Evolutionary conservation across 2,113 vertebrate species (phyloP), one percentile per base, ranked within the genome.

Genomic region (Eudyptes chrysolophus): DNA sequence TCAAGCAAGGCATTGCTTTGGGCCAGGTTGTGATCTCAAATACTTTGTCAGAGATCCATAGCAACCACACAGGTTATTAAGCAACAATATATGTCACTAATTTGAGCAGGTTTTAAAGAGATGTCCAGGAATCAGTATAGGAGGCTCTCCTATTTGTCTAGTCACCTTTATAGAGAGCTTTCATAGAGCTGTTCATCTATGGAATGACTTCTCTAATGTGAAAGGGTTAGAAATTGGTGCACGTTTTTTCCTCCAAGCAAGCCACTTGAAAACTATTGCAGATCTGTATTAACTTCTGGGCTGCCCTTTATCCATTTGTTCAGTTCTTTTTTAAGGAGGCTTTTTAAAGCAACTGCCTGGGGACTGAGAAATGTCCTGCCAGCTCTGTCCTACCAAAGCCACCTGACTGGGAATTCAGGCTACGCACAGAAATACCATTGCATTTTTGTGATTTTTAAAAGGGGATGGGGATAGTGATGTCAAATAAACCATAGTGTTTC

Each of bases 271-370:
- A 96, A 75, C 74, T 87, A 7, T 26, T 68, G 42, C 49, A 87
- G 74, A 60, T 68, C 38, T 91, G 18, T 93, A 64, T 87, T 75
- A 89, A 95, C 57, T 95, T 96, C 84, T 90, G 52, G 80, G 48
- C 22, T 96, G 6, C n/a, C 84, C 48, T 93, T 65, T 71, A 55
- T 83, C 30, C 20, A 44, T 93, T 95, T 93, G 17, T 78, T 89
- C 69, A 13, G 32, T 32, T 75, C 49, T 58, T 80, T 78, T 92
- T 94, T 70, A 87, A 87, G 79, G 9, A 80, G 10, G 3, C 24
- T 91, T 92, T 91, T 91, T 54, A 76, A 92, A 94, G 52, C 30
- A 66, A 79, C 29, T 91, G 61, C 69, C 44, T 60, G 52, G 42
- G 55, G 84, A 79, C 42, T 82, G 34, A 94, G 46, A 89, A 86